Base-by-base conservation (phyloP, 2,888 invertebrate species). In the Ryuthela nishihirai region DNA sequence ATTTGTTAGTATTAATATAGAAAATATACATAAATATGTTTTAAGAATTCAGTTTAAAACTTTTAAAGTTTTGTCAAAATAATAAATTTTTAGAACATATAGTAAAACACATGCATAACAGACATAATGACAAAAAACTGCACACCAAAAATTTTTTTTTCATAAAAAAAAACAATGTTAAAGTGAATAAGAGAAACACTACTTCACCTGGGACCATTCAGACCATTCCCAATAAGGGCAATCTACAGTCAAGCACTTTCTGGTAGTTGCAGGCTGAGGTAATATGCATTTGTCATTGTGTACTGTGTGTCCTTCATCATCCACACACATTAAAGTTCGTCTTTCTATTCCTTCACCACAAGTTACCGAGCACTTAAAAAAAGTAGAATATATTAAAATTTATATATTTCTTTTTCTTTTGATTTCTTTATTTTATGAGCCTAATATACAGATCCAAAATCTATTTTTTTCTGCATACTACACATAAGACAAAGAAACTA, bases 271-370 rank as follows among this genome's bases (percentile, higher is more conserved):
- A 41, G 62, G 62, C 9, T 32, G 29, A 23, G 62, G 53, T 9
- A 17, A 26, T 15, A n/a, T 23, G 41, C 63, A 63, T 18, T 52
- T 47, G 12, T 45, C 35, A 18, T 54, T 47, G n/a, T 21, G 26
- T 38, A 46, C 42, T 26, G 29, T 38, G 46, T 60, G 54, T 4
- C 59, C 59, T 10, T 41, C 26, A 18, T 12, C 15, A 41, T 55
- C 52, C 12, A 56, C 24, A 45, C 71, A 71, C n/a, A 61, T 63
- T 9, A 70, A 68, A 41, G 52, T 62, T 32, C 71, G 67, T 21
- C 60, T 45, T 35, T 67, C 64, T 39, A 64, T 44, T 20, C 73
- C 74, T 42, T 72, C 85, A 0, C 80, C 80, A 69, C 87, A 88
- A 0, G 78, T 76, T 65, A 75, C 76, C 0, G 83, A 81, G 36